Evolutionary conservation across 2,888 invertebrate species (phyloP).

Genomic region (Deilephila elpenor): DNA sequence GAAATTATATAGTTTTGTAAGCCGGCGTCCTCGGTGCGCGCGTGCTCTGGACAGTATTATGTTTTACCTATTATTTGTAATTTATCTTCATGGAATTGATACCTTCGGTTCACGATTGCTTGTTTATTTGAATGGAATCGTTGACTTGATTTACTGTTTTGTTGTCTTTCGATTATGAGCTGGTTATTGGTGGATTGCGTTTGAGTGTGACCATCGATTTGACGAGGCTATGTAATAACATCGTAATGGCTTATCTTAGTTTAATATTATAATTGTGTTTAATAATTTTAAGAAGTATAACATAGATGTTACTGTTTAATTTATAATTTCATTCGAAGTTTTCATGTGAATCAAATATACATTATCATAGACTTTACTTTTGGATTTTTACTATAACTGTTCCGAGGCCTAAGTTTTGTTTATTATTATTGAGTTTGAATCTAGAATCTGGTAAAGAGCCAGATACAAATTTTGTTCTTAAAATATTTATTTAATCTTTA

Average conservation of each 20-base stretch:
- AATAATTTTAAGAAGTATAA: neutral
- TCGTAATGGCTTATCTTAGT: neutral
- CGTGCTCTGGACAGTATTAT: conserved; percentile 38
- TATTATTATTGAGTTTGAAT: too few relatives aligned
- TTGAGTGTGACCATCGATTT: neutral
- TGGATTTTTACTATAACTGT: too few relatives aligned
- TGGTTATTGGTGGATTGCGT: neutral
- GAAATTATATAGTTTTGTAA: conserved; percentile 43
- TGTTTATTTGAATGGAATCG: neutral
- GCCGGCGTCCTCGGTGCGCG: conserved; percentile 32
- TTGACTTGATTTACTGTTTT: neutral
- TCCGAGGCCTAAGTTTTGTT: too few relatives aligned
- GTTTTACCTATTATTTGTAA: conserved; percentile 34
- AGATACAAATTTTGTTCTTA: too few relatives aligned
- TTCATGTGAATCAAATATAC: too few relatives aligned
- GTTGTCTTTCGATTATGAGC: neutral
- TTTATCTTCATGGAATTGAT: conserved; percentile 27
- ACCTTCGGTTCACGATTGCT: conserved; percentile 3
- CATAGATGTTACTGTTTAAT: too few relatives aligned
- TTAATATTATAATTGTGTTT: neutral
- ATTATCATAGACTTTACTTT: too few relatives aligned
- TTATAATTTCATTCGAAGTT: too few relatives aligned
- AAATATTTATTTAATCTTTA: too few relatives aligned
- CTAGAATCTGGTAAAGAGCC: too few relatives aligned
- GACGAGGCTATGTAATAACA: neutral